phyloP scores from a whole-genome alignment of 2,888 invertebrate species.

The Erpobdella octoculata region DNA sequence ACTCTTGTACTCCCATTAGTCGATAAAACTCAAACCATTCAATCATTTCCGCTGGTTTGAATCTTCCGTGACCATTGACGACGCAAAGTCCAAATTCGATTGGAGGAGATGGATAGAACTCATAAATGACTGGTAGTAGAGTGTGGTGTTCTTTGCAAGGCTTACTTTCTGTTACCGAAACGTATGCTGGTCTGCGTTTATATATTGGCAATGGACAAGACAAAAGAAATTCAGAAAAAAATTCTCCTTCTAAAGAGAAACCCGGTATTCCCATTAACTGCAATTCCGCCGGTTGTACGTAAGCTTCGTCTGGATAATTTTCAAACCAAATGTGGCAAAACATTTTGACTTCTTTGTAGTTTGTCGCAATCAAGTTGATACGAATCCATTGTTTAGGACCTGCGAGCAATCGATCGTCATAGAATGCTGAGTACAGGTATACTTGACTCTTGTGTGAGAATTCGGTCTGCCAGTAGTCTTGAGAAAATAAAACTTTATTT shows the following conservation, averaged over 20 bases:
- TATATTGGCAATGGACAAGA: not conserved
- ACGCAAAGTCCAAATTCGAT: constrained; percentile 32
- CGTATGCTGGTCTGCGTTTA: not conserved
- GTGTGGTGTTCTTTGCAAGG: not conserved
- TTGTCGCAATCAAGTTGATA: not conserved
- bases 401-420: not conserved
- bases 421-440: constrained; percentile 14
- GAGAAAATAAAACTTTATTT: not conserved
- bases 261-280: not conserved
- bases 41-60: not conserved
- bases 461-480: not conserved
- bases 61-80: constrained; percentile 22
- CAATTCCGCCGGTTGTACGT: not conserved
- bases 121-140: not conserved
- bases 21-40: constrained; percentile 30
- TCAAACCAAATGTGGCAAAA: constrained; percentile 2
- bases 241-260: not conserved
- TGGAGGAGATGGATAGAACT: not conserved
- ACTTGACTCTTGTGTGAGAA: not conserved
- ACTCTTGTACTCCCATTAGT: constrained; percentile 29
- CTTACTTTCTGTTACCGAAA: not conserved
- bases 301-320: not conserved
- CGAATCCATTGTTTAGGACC: not conserved
- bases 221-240: not conserved
- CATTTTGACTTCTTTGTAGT: not conserved